These are phyloP conservation scores for Papilio polytes DNA, from an alignment of 1,140 invertebrate genomes.

Conservation along the genomic window DNA sequence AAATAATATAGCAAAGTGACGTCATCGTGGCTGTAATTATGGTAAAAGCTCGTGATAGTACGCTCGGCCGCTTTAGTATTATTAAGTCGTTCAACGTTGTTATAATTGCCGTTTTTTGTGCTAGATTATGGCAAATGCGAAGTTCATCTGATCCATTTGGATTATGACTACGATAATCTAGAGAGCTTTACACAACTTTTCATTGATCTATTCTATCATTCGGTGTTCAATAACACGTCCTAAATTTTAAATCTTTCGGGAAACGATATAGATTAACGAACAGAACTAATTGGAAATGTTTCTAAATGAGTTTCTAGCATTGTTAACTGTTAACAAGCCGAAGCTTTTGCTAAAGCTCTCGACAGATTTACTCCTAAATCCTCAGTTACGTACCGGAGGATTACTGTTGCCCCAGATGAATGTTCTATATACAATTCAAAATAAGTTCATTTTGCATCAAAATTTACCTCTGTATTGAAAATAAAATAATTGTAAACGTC, in stretches of 20 bases:
- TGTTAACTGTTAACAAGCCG: background rate
- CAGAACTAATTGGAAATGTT: background rate
- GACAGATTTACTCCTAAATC: background rate
- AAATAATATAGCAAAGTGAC: constrained; percentile 33
- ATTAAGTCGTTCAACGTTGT: constrained; percentile 21
- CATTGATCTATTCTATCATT: no score
- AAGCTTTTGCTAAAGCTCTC: background rate
- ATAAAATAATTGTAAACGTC: no score
- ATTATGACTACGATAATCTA: background rate
- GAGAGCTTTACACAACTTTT: background rate
- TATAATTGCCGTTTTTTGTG: constrained; percentile 4
- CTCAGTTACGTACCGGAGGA: background rate
- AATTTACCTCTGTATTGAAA: background rate
- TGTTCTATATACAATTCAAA: background rate
- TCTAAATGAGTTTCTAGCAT: background rate
- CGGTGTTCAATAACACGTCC: no score
- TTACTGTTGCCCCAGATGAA: background rate
- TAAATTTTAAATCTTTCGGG: background rate
- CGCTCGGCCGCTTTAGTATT: constrained; percentile 17
- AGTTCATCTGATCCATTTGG: background rate
- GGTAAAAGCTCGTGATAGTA: constrained; percentile 33
- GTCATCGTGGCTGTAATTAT: constrained; percentile 33
- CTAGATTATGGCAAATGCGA: background rate
- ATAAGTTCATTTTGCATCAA: background rate
- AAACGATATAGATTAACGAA: background rate